Evolutionary conservation across 2,888 invertebrate genomes (phyloP).

Genomic region (Nymphalis urticae): DNA sequence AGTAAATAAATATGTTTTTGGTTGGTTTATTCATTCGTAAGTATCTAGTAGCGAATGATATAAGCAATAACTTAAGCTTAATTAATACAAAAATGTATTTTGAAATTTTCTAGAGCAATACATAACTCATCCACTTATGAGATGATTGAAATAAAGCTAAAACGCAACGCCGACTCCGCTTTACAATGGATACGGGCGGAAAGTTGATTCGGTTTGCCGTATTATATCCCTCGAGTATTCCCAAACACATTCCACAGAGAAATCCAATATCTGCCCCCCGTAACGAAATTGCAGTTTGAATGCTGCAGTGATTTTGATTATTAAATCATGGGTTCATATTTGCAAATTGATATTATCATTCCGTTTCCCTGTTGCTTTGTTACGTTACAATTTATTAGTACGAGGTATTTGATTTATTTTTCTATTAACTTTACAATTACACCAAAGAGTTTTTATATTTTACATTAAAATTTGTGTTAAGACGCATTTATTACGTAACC

Average conservation of each 20-base stretch:
- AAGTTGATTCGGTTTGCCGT: conserved; percentile 63
- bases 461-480: too few relatives aligned
- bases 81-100: neutral
- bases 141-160: conserved; percentile 44
- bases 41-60: too few relatives aligned
- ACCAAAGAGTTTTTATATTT: too few relatives aligned
- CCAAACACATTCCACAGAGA: conserved; percentile 61
- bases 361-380: conserved; percentile 36
- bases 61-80: neutral
- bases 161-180: conserved; percentile 39
- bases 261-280: conserved; percentile 69
- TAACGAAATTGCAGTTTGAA: conserved; percentile 76
- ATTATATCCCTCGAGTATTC: conserved; percentile 61
- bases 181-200: conserved; percentile 51
- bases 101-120: neutral
- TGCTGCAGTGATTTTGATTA: conserved; percentile 73
- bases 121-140: conserved; percentile 27
- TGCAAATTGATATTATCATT: conserved; percentile 51
- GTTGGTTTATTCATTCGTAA: too few relatives aligned
- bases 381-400: conserved; percentile 26
- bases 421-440: too few relatives aligned
- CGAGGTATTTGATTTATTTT: neutral
- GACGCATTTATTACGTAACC: too few relatives aligned
- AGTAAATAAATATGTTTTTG: too few relatives aligned
- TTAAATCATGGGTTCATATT: conserved; percentile 65